Conservation (phyloP, 2,888 invertebrate genomes). For the Mycalesis mineus region DNA sequence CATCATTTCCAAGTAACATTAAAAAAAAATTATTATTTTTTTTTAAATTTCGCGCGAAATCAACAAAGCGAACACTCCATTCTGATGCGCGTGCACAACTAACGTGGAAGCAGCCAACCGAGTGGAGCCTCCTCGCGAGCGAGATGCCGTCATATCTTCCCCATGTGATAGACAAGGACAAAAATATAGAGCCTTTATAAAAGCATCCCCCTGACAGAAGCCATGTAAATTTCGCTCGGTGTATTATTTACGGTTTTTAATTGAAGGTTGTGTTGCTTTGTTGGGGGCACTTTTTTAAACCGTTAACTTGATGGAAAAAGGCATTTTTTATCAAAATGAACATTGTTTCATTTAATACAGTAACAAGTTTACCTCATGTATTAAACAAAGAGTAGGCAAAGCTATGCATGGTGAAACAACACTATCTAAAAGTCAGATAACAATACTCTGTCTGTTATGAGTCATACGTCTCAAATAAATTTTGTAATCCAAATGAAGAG, state of each 20-base stretch:
- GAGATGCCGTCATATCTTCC: constrained; percentile 42
- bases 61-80: constrained; percentile 51
- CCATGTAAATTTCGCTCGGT: constrained; percentile 34
- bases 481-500: no score
- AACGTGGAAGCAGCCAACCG: constrained; percentile 53
- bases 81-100: constrained; percentile 68
- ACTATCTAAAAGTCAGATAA: no score
- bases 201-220: constrained; percentile 50
- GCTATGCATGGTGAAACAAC: no score
- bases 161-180: constrained; percentile 37
- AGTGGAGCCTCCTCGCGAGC: constrained; percentile 38
- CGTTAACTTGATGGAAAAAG: background rate
- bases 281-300: constrained; percentile 18
- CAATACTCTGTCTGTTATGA: no score
- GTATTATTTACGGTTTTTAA: constrained; percentile 45
- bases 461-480: no score
- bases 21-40: constrained; percentile 12
- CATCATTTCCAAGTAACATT: constrained; percentile 21
- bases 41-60: constrained; percentile 24
- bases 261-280: constrained; percentile 28
- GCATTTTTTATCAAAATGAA: no score
- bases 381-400: no score
- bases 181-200: constrained; percentile 21
- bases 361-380: no score
- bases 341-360: no score